These are phyloP conservation scores for Ormyrus labotus DNA, from an alignment of 2,888 invertebrate genomes.

Conservation along the genomic window DNA sequence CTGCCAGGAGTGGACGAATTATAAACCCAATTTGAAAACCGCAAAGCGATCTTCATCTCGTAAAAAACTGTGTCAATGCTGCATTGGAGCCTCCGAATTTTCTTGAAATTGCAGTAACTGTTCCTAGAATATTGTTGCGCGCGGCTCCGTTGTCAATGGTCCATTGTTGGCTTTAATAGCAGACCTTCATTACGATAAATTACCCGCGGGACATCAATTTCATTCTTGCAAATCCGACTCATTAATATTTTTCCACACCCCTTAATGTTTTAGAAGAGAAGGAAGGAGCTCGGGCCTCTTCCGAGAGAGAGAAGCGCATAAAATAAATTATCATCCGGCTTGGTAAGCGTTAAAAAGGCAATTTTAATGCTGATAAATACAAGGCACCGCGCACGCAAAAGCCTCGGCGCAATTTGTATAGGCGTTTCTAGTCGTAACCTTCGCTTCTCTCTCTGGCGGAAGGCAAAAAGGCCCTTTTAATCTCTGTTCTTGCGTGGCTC, in stretches of 20 bases:
- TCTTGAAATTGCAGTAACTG: background rate
- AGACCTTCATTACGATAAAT: background rate
- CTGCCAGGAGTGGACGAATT: constrained; percentile 13
- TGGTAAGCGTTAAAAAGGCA: constrained; percentile 14
- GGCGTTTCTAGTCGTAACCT: constrained; percentile 20
- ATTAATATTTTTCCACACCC: background rate
- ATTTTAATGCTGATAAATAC: constrained; percentile 42
- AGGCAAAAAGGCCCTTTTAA: constrained; percentile 29
- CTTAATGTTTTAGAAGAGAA: constrained; percentile 2
- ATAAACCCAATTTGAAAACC: constrained; percentile 15
- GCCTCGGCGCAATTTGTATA: constrained; percentile 24
- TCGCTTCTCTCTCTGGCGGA: background rate
- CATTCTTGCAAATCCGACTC: background rate
- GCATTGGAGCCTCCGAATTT: background rate
- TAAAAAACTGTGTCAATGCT: background rate
- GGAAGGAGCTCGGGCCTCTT: background rate
- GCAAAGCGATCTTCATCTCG: background rate
- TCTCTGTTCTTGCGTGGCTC: constrained; percentile 28
- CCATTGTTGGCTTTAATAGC: background rate
- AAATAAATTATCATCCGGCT: constrained; percentile 36
- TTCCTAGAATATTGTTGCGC: too few relatives aligned
- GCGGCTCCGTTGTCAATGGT: too few relatives aligned
- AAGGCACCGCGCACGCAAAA: background rate
- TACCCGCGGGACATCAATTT: background rate
- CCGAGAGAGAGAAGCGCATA: background rate